Conservation (phyloP, 1,140 invertebrate species). For the Neodiprion virginianus region DNA sequence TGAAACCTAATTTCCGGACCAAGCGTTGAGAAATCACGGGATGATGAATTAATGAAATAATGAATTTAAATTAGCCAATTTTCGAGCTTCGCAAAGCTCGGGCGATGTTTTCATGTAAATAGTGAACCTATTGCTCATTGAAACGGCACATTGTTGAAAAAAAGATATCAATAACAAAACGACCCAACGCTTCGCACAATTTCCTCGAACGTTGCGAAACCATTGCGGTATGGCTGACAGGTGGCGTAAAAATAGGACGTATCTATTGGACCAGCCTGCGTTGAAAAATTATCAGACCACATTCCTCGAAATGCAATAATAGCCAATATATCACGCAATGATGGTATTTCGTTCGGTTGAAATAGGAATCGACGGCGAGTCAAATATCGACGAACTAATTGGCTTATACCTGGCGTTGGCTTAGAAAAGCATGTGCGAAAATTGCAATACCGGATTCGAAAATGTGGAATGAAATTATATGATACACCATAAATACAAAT, state of each 20-base stretch:
- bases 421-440: not conserved
- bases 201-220: too few species aligned
- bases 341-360: slow-evolving; percentile 50
- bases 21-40: not conserved
- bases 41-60: not conserved
- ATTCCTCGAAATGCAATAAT: slow-evolving; percentile 40
- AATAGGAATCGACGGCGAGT: slow-evolving; percentile 25
- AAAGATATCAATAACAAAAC: not conserved
- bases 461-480: not conserved
- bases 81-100: not conserved
- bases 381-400: not conserved
- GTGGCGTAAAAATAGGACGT: too few species aligned
- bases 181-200: not conserved
- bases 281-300: not conserved
- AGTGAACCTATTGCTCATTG: not conserved
- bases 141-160: too few species aligned
- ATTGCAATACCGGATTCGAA: not conserved
- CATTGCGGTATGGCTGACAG: too few species aligned
- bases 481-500: not conserved
- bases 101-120: not conserved
- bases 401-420: not conserved
- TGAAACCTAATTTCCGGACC: too few species aligned
- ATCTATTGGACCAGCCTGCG: too few species aligned
- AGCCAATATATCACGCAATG: slow-evolving; percentile 44
- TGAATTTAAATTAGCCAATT: not conserved